Base-by-base conservation (phyloP, 2,888 invertebrate species). In the Rhingia rostrata region DNA sequence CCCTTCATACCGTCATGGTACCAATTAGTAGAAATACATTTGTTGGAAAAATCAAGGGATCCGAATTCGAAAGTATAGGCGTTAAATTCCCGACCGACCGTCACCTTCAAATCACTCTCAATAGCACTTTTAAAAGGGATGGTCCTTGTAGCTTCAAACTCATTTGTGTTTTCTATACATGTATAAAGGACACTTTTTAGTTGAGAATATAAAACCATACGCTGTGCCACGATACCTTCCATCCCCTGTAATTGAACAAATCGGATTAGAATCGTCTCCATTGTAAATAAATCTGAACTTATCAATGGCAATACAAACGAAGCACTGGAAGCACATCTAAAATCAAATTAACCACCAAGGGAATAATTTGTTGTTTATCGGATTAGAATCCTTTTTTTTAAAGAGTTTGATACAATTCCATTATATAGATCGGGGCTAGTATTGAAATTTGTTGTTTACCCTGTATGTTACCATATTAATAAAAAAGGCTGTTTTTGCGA, bases 181-280 rank as follows among this genome's bases (percentile, higher is more conserved):
- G n/a, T 4, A 12, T 5, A 45, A 49, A 14, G n/a, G 30, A 63
- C 6, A 22, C 47, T 47, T 66, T 39, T 32, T 33, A 33, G 33
- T 33, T 66, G 32, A 22, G 10, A 33, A 54, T 14, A 43, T 12
- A 33, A 30, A 41, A 33, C n/a, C n/a, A 47, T n/a, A 47, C 9
- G 22, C 47, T 6, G n/a, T 22, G 41, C 4, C 43, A 6, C 10
- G 51, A 45, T 37, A 53, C 30, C 22, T 45, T 60, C 9, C 60
- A 79, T 73, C 67, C 69, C 63, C 45, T 63, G 47, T 67, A 67
- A 63, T 69, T 69, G 51, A 61, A 43, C 37, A 69, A 74, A 80
- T 41, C 63, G 74, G 67, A 74, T 73, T 73, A 80, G 47, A 74
- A 41, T 64, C 10, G 14, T 56, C 22, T 32, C 35, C 53, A 37